These are phyloP conservation scores for Phrynocephalus guinanensis DNA, from an alignment of 2,797 vertebrate species.

Conservation along the genomic window DNA sequence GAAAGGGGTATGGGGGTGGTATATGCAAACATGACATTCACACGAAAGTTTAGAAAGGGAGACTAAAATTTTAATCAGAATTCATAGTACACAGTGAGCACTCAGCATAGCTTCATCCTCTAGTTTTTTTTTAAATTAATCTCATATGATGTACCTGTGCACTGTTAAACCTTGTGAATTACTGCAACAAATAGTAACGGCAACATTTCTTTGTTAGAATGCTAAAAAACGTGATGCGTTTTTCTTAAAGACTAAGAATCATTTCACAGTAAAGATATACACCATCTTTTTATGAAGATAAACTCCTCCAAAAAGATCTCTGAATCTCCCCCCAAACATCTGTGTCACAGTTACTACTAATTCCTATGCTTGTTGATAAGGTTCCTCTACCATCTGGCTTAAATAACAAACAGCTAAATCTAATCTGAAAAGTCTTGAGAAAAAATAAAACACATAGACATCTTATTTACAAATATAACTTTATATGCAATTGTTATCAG, in stretches of 20 bases:
- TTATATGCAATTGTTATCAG: neutral
- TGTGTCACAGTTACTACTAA: constrained; percentile 45
- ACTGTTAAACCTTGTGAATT: neutral
- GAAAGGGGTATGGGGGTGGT: neutral
- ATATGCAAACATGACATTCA: neutral
- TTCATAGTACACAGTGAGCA: neutral
- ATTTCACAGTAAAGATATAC: constrained; percentile 23
- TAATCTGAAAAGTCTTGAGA: neutral
- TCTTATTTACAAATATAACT: neutral
- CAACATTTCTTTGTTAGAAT: neutral
- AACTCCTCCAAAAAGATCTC: no score
- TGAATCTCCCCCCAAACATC: constrained; percentile 51
- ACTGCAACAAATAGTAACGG: constrained; percentile 1
- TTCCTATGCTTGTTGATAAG: constrained; percentile 51
- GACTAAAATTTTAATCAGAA: neutral
- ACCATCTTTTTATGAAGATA: constrained; percentile 46
- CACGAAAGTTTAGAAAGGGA: neutral
- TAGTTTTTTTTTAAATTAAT: neutral
- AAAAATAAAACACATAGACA: neutral
- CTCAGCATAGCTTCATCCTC: constrained; percentile 15
- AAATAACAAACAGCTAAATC: constrained; percentile 25
- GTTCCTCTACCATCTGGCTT: constrained; percentile 55
- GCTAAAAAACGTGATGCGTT: constrained; percentile 34
- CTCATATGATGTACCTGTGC: no score
- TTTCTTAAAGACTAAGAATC: constrained; percentile 50